Base-by-base conservation (phyloP, 2,113 vertebrate genomes). In the Dipodomys spectabilis region DNA sequence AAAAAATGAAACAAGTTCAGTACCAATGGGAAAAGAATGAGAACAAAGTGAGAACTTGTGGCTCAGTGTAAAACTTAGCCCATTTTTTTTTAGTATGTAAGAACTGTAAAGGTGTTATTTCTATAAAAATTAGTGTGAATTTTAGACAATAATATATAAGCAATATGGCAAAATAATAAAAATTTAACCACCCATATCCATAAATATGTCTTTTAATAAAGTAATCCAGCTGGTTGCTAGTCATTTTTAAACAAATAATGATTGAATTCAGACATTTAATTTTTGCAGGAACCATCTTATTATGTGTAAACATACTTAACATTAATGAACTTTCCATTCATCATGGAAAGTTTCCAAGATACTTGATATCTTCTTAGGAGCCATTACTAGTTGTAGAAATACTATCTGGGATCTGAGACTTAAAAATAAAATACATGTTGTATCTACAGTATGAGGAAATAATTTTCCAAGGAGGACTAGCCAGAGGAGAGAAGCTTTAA, bases 1-100 rank as follows among this genome's bases (percentile, higher is more conserved):
- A 95, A 93, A 97, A 96, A 93, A 90, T 86, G 89, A 95, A 96
- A 90, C 71, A 91, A 97, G 93, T 83, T 90, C 84, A 93, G 71
- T 85, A 57, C 93, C 90, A 73, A 2, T 81, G 95, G 95, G 93
- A 94, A 77, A 95, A 95, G n/a, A 84, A 39, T 57, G 53, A 57
- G 49, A 49, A 88, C 25, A 27, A 78, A 82, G 74, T 60, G 28
- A 87, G 67, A 95, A 45, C 28, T 83, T 82, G 22, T 91, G 20
- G 57, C 85, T 92, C 57, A 39, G 20, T 82, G 13, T 68, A 74
- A 68, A 94, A 78, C 57, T 85, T 79, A 69, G 53, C 79, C 93
- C n/a, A 85, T 23, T 95, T 95, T 57, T 88, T 57, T 83, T 39
- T 39, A 39, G 10, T 91, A 12, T 75, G 8, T 90, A 72, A 90